These are phyloP conservation scores for Thaleichthys pacificus DNA, from an alignment of 2,797 vertebrate genomes.

Conservation along the genomic window DNA sequence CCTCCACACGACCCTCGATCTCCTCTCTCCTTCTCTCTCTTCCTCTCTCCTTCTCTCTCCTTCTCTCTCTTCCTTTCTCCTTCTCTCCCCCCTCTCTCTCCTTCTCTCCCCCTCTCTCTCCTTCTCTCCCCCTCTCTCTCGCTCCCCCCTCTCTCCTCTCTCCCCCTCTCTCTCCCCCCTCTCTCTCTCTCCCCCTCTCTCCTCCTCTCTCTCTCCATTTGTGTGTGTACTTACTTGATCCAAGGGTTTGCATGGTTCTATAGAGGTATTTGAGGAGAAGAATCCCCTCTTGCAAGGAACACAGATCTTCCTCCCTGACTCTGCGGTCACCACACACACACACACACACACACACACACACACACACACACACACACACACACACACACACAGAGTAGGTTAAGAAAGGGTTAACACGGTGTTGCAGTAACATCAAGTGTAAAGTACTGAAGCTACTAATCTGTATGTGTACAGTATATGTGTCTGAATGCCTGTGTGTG, in stretches of 20 bases:
- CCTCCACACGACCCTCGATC: neutral
- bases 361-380: neutral
- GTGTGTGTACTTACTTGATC: conserved; percentile 85
- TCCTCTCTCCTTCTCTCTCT: neutral
- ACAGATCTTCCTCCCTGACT: conserved; percentile 64
- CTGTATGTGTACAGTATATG: conserved; percentile 8
- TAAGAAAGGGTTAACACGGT: neutral
- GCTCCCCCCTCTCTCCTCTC: neutral
- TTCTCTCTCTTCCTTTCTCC: neutral
- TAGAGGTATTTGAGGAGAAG: conserved; percentile 79
- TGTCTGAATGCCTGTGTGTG: neutral
- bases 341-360: neutral
- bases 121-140: neutral
- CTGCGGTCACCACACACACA: conserved; percentile 38
- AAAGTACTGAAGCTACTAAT: neutral
- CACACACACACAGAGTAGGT: neutral
- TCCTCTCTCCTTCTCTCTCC: neutral
- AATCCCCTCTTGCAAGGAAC: conserved; percentile 77
- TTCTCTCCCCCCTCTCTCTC: neutral
- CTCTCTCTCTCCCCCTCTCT: neutral
- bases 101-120: neutral
- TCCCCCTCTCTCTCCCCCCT: too few species aligned
- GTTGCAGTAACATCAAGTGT: neutral
- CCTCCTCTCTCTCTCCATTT: neutral
- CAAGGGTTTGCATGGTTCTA: conserved; percentile 83